These are phyloP conservation scores for Drosophila quasianomalipes DNA, from an alignment of 2,888 invertebrate species.

Conservation along the genomic window DNA sequence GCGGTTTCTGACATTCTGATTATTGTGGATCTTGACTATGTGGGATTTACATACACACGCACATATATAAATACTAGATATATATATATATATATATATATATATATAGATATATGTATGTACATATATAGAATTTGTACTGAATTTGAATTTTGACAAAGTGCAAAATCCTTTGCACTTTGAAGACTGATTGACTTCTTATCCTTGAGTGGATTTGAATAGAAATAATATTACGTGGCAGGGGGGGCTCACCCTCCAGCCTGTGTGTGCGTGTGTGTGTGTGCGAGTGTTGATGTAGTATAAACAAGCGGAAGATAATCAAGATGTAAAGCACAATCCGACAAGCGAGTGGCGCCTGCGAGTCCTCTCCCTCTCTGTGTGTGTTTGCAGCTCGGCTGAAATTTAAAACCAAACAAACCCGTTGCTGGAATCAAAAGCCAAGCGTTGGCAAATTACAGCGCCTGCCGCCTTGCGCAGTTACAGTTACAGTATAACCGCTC, in stretches of 20 bases:
- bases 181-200: conserved; percentile 84
- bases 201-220: conserved; percentile 83
- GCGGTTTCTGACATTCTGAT: conserved; percentile 16
- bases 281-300: conserved; percentile 46
- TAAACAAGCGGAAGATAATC: conserved; percentile 82
- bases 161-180: conserved; percentile 83
- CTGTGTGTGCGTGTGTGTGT: conserved; percentile 6
- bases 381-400: conserved; percentile 54
- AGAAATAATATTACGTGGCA: conserved; percentile 63
- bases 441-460: conserved; percentile 64
- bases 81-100: background rate
- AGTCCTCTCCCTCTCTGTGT: conserved; percentile 5
- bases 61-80: background rate
- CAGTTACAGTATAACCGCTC: conserved; percentile 28
- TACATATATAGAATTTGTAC: conserved; percentile 37
- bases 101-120: background rate
- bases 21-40: background rate
- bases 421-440: conserved; percentile 70
- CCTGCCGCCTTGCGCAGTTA: conserved; percentile 45
- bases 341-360: conserved; percentile 40
- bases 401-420: conserved; percentile 79
- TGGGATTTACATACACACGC: background rate
- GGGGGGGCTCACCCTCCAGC: conserved; percentile 5
- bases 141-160: conserved; percentile 77
- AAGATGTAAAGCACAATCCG: conserved; percentile 80